Evolutionary conservation across 2,797 vertebrate species (phyloP).

Genomic region (Danio aesculapii): DNA sequence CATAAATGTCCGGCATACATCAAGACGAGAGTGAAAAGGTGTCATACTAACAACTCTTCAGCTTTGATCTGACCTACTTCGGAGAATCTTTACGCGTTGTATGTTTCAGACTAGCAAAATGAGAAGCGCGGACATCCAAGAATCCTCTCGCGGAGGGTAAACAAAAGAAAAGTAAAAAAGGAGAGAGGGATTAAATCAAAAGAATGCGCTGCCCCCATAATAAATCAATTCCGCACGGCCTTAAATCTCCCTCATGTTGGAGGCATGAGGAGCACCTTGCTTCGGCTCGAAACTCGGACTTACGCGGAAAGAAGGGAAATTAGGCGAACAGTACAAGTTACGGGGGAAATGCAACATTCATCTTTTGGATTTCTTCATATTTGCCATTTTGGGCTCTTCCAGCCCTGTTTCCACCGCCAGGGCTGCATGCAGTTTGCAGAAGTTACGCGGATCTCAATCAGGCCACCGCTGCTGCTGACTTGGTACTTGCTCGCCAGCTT

Average conservation of each 20-base stretch:
- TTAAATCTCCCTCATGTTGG: constrained; percentile 74
- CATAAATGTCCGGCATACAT: constrained; percentile 59
- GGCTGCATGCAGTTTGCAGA: constrained; percentile 65
- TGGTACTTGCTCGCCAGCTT: constrained; percentile 47
- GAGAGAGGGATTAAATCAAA: constrained; percentile 33
- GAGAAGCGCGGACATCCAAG: constrained; percentile 35
- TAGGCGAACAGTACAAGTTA: constrained; percentile 62
- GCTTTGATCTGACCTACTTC: constrained; percentile 73
- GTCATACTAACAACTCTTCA: constrained; percentile 59
- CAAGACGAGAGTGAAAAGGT: constrained; percentile 59
- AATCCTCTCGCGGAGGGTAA: constrained; percentile 27
- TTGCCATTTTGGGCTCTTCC: constrained; percentile 65
- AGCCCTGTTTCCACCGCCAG: constrained; percentile 63
- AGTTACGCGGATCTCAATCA: constrained; percentile 56
- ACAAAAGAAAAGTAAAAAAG: constrained; percentile 35
- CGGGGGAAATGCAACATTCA: constrained; percentile 67
- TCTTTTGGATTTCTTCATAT: constrained; percentile 70
- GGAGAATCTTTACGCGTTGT: constrained; percentile 52
- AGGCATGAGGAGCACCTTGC: constrained; percentile 60
- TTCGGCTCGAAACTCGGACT: constrained; percentile 63
- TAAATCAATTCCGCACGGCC: constrained; percentile 65
- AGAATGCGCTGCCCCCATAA: constrained; percentile 67
- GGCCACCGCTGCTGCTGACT: constrained; percentile 50
- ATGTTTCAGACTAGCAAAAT: constrained; percentile 43
- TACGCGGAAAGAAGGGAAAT: constrained; percentile 56